Evolutionary conservation across 2,113 vertebrate species (phyloP).

Genomic region (Grantiella picta): DNA sequence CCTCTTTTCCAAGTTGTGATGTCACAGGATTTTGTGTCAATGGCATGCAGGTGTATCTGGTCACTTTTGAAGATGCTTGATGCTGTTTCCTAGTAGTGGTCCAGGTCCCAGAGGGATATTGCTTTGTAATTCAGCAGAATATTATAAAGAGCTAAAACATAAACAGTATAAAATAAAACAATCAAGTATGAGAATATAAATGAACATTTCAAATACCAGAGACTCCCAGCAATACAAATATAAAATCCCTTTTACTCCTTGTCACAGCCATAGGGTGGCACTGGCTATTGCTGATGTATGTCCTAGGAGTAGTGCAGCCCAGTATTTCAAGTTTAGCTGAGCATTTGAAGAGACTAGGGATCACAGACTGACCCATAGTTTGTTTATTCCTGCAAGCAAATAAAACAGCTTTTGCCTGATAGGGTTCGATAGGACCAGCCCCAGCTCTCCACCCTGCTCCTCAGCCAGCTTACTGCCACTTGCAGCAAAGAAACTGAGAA

Average conservation of each 20-base stretch:
- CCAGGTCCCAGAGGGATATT: fast-evolving
- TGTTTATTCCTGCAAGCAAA: not conserved
- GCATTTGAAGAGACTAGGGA: not conserved
- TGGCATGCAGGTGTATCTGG: not conserved
- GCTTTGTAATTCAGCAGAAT: not conserved
- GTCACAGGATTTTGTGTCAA: not conserved
- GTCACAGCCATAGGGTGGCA: fast-evolving
- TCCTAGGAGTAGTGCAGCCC: not conserved
- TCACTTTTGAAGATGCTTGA: not conserved
- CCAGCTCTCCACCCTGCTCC: not conserved
- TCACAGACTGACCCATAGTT: not conserved
- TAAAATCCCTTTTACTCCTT: not conserved
- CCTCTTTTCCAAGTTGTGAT: not conserved
- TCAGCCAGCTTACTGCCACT: not conserved
- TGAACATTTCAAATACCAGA: not conserved
- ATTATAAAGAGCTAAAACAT: not conserved
- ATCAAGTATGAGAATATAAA: not conserved
- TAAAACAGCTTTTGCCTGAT: not conserved
- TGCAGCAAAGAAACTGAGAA: not conserved
- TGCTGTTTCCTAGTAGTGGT: not conserved
- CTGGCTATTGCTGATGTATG: not conserved
- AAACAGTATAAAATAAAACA: not conserved
- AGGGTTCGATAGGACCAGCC: not conserved
- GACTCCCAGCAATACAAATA: not conserved
- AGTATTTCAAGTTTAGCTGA: not conserved